A percentile compares a stretch with the other conserved stretches of the same genome.
Evolutionary conservation across 1,140 invertebrate species (phyloP).

Genomic region (Tyrophagus putrescentiae): DNA sequence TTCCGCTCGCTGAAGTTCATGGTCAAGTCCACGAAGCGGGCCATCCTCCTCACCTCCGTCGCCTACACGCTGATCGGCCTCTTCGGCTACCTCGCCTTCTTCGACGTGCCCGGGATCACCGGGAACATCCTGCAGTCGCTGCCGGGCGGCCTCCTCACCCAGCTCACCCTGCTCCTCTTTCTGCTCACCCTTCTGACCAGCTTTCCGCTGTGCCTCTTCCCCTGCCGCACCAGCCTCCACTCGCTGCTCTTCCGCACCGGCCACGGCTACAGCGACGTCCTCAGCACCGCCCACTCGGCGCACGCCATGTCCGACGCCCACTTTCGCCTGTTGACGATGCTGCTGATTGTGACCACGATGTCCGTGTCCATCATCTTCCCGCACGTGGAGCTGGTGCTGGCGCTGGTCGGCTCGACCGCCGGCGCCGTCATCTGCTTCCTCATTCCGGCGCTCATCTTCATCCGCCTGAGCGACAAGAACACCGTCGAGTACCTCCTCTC

Average conservation of each 20-base stretch:
- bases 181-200: conserved; percentile 83
- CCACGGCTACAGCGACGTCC: conserved; percentile 13
- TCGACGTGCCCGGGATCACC: conserved; percentile 42
- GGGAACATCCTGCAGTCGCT: conserved; percentile 84
- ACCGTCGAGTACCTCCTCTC: conserved; percentile 33
- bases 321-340: conserved; percentile 27
- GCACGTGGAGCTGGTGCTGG: conserved; percentile 80
- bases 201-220: conserved; percentile 91
- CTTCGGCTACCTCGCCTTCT: conserved; percentile 88
- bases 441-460: conserved; percentile 58
- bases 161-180: conserved; percentile 82
- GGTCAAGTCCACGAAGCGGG: conserved; percentile 66
- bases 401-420: conserved; percentile 79
- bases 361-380: conserved; percentile 48
- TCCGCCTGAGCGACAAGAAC: conserved; percentile 36
- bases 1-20: conserved; percentile 74
- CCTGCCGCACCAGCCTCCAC: conserved; percentile 79
- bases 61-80: conserved; percentile 61
- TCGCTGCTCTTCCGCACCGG: conserved; percentile 48
- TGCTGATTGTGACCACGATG: conserved; percentile 28
- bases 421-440: conserved; percentile 85
- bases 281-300: conserved; percentile 3
- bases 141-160: conserved; percentile 56
- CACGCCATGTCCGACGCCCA: conserved; percentile 28
- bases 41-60: conserved; percentile 76